Percentiles rank a stretch among this genome's conserved stretches.
Conservation (phyloP, 1,140 invertebrate genomes). For the Matsumurasca onukii region DNA sequence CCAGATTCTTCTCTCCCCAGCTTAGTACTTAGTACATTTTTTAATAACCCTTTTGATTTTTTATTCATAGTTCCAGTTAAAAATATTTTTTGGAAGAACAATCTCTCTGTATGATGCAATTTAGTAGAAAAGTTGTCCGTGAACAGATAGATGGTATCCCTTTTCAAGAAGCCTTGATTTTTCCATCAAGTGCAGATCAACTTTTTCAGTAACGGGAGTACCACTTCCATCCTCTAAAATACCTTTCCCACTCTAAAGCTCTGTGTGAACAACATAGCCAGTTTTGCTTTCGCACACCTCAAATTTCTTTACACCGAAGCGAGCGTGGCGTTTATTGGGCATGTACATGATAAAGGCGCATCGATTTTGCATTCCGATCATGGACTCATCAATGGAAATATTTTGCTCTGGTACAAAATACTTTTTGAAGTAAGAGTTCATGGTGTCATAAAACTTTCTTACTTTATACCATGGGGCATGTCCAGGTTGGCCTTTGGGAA, state of each 20-base stretch:
- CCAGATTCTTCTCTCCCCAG: constrained; percentile 4
- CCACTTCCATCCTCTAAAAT: background rate
- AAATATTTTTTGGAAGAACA: constrained; percentile 27
- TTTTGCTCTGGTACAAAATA: constrained; percentile 10
- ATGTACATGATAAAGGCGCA: constrained; percentile 29
- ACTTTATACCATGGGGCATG: too few species aligned
- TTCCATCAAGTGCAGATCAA: constrained; percentile 14
- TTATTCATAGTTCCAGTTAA: constrained; percentile 30
- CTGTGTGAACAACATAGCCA: constrained; percentile 16
- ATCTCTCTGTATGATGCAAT: background rate
- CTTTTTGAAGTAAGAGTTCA: too few species aligned
- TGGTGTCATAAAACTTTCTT: too few species aligned
- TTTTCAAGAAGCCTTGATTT: constrained; percentile 22
- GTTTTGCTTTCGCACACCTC: constrained; percentile 21
- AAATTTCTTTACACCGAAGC: constrained; percentile 29
- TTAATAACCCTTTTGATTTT: constrained; percentile 3
- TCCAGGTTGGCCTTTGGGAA: too few species aligned
- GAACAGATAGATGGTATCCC: constrained; percentile 28
- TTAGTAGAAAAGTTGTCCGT: constrained; percentile 27
- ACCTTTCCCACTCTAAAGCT: constrained; percentile 21
- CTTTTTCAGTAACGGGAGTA: constrained; percentile 16
- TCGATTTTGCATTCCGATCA: constrained; percentile 28
- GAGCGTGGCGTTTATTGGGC: constrained; percentile 24
- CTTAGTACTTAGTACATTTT: constrained; percentile 9
- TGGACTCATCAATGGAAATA: constrained; percentile 11